Conservation (phyloP, 1,140 invertebrate species). For the Ceratina australensis region DNA sequence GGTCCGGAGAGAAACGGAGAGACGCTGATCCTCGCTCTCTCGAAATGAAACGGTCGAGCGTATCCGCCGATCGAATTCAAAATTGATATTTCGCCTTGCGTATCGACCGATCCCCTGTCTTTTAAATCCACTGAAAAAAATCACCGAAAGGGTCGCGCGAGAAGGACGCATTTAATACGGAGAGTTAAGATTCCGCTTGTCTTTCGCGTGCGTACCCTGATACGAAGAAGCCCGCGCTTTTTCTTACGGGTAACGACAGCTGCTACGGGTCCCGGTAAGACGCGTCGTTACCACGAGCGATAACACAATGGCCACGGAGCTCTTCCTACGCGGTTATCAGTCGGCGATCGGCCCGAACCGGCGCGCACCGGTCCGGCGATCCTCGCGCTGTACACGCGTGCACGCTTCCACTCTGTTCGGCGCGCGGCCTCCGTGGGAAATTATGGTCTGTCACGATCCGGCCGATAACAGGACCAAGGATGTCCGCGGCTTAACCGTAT, state of each 20-base stretch:
- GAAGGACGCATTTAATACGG: conserved; percentile 33
- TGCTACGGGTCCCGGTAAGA: conserved; percentile 55
- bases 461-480: conserved; percentile 52
- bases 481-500: conserved; percentile 30
- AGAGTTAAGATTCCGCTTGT: neutral
- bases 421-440: conserved; percentile 48
- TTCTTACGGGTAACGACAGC: conserved; percentile 53
- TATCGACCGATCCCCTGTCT: conserved; percentile 16
- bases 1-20: conserved; percentile 29
- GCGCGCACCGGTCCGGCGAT: conserved; percentile 24
- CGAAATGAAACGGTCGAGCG: conserved; percentile 52
- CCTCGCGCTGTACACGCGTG: conserved; percentile 38
- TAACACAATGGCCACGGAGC: conserved; percentile 56
- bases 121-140: conserved; percentile 47
- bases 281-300: conserved; percentile 60
- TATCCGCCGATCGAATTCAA: conserved; percentile 64
- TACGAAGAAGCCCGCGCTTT: conserved; percentile 11
- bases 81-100: conserved; percentile 62
- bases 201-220: conserved; percentile 21
- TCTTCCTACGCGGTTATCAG: conserved; percentile 61
- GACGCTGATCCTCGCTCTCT: neutral
- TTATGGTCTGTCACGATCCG: conserved; percentile 61
- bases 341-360: conserved; percentile 39
- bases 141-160: conserved; percentile 47
- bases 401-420: conserved; percentile 12